Percentiles rank a stretch among this genome's conserved stretches.
Conservation (phyloP, 1,140 invertebrate genomes). For the Zeugodacus cucurbitae region DNA sequence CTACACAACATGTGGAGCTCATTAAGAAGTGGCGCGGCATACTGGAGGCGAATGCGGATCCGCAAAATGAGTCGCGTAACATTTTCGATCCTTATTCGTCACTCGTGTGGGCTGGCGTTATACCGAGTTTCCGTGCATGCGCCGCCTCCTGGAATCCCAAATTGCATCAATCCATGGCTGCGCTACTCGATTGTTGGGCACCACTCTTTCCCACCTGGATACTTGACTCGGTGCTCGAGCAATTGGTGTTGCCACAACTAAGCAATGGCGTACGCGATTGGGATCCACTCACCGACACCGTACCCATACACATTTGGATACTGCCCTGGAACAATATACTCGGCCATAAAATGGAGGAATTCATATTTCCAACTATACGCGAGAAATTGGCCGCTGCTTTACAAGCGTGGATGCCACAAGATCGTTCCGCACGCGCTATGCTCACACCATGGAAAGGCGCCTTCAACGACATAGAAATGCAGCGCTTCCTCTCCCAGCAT, state of each 20-base stretch:
- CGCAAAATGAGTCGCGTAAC: slow-evolving; percentile 64
- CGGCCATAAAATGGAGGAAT: slow-evolving; percentile 75
- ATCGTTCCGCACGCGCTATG: slow-evolving; percentile 91
- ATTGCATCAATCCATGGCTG: slow-evolving; percentile 79
- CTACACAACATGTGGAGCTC: slow-evolving; percentile 72
- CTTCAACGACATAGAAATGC: slow-evolving; percentile 83
- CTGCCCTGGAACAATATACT: slow-evolving; percentile 83
- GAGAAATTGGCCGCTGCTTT: slow-evolving; percentile 91
- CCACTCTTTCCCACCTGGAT: slow-evolving; percentile 86
- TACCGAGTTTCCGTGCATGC: slow-evolving; percentile 73
- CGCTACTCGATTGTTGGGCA: slow-evolving; percentile 84
- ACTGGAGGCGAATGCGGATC: slow-evolving; percentile 67
- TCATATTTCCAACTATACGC: slow-evolving; percentile 91
- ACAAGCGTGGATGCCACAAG: slow-evolving; percentile 91
- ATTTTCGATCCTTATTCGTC: slow-evolving; percentile 81
- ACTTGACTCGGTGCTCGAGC: slow-evolving; percentile 82
- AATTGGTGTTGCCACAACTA: slow-evolving; percentile 83
- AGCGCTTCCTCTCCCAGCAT: slow-evolving; percentile 87
- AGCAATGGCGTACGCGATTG: slow-evolving; percentile 86
- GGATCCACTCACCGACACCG: slow-evolving; percentile 93
- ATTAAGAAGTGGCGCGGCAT: slow-evolving; percentile 80
- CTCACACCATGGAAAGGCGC: slow-evolving; percentile 92
- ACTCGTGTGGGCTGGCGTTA: slow-evolving; percentile 90
- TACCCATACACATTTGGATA: slow-evolving; percentile 96
- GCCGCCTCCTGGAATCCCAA: slow-evolving; percentile 77